Evolutionary conservation across 2,888 invertebrate species (phyloP).

Genomic region (Mythimna vitellina): DNA sequence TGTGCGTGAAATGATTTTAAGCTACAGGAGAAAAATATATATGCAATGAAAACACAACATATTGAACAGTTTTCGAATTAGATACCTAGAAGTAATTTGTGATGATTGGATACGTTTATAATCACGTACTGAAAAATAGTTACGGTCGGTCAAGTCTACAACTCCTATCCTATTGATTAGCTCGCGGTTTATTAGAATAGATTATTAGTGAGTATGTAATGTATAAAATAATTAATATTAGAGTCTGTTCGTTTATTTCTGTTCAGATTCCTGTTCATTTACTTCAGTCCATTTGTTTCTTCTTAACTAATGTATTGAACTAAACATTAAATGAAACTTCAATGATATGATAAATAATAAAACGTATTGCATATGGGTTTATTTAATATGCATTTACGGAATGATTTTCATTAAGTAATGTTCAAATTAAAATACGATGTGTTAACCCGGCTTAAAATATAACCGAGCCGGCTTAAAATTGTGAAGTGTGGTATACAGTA

Average conservation of each 20-base stretch:
- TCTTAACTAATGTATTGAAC: neutral
- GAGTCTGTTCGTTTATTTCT: neutral
- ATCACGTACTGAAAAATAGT: neutral
- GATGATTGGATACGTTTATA: neutral
- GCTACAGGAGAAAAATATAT: neutral
- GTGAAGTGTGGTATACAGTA: too few relatives aligned
- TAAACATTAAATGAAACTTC: neutral
- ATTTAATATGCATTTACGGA: neutral
- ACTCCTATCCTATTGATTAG: neutral
- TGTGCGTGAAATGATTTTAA: conserved; percentile 7
- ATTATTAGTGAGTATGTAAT: too few relatives aligned
- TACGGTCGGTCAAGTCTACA: neutral
- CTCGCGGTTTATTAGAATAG: neutral
- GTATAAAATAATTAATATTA: too few relatives aligned
- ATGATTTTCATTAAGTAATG: neutral
- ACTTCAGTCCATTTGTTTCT: neutral
- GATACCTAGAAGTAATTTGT: neutral
- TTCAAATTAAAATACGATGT: neutral
- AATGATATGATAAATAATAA: too few relatives aligned
- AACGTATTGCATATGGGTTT: neutral
- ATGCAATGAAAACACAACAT: neutral
- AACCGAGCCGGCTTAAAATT: neutral
- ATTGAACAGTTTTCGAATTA: neutral
- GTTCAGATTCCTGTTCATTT: neutral
- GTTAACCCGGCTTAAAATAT: neutral